These are phyloP conservation scores for Drosophila neonasuta DNA, from an alignment of 2,888 invertebrate species.

Conservation along the genomic window DNA sequence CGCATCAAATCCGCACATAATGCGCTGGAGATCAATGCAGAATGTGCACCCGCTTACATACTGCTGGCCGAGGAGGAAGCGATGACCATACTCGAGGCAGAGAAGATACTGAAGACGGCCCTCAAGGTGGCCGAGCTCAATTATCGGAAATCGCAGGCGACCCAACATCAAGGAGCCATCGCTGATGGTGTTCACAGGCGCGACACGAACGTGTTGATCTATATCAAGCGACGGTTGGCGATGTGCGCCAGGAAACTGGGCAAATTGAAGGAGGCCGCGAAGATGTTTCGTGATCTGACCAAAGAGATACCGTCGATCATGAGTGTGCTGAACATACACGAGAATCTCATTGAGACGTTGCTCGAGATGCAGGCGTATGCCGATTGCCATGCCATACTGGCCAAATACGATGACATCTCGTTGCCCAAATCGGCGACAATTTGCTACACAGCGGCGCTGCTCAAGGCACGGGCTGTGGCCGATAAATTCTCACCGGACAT, in stretches of 20 bases:
- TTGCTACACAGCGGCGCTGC: slow-evolving; percentile 96
- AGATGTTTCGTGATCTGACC: slow-evolving; percentile 97
- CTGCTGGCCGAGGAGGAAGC: slow-evolving; percentile 98
- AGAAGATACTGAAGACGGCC: slow-evolving; percentile 91
- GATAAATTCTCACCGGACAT: slow-evolving; percentile 94
- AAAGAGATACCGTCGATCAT: slow-evolving; percentile 98
- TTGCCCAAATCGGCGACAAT: slow-evolving; percentile 97
- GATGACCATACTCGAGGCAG: slow-evolving; percentile 93
- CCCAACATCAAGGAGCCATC: slow-evolving; percentile 88
- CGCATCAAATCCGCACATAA: slow-evolving; percentile 95
- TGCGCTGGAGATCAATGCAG: slow-evolving; percentile 92
- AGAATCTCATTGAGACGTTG: slow-evolving; percentile 97
- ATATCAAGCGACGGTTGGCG: slow-evolving; percentile 95
- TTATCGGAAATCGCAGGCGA: slow-evolving; percentile 89
- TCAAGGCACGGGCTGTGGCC: slow-evolving; percentile 95
- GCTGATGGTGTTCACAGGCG: slow-evolving; percentile 91
- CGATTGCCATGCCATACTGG: slow-evolving; percentile 96
- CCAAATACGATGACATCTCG: slow-evolving; percentile 95
- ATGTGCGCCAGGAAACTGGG: slow-evolving; percentile 98
- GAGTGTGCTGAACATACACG: slow-evolving; percentile 96
- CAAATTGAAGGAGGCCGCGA: slow-evolving; percentile 96
- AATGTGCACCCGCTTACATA: slow-evolving; percentile 97
- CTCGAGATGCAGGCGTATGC: slow-evolving; percentile 98
- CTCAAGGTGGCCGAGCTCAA: slow-evolving; percentile 92
- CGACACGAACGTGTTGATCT: slow-evolving; percentile 96